phyloP scores from a whole-genome alignment of 2,797 vertebrate genomes.

The Macroramphosus scolopax region DNA sequence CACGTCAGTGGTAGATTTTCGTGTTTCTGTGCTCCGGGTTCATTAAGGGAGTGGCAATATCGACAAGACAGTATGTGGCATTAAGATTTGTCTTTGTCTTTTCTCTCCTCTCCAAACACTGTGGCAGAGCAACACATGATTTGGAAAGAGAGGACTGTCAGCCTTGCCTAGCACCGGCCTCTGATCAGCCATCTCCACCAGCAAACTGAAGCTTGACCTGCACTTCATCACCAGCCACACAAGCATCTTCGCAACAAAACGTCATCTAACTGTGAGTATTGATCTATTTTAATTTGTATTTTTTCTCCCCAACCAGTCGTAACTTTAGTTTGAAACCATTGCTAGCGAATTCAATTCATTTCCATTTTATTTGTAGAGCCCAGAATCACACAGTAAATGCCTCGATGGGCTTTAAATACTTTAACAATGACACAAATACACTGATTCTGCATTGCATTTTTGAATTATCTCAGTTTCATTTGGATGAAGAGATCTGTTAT shows the following conservation, averaged over 20 bases:
- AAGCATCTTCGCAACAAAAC: slow-evolving; percentile 69
- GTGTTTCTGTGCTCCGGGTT: slow-evolving; percentile 60
- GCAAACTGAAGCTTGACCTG: slow-evolving; percentile 73
- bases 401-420: too few species aligned
- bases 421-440: background rate
- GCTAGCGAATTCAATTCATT: too few species aligned
- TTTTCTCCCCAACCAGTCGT: too few species aligned
- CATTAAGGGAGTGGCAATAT: slow-evolving; percentile 75
- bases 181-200: slow-evolving; percentile 75
- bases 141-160: slow-evolving; percentile 74
- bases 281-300: too few species aligned
- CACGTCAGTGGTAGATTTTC: slow-evolving; percentile 51
- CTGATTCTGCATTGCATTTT: slow-evolving; percentile 23
- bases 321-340: too few species aligned
- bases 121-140: slow-evolving; percentile 74
- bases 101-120: slow-evolving; percentile 57
- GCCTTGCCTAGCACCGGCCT: slow-evolving; percentile 73
- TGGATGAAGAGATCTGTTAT: slow-evolving; percentile 11
- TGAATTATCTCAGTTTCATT: background rate
- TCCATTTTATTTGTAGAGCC: too few species aligned
- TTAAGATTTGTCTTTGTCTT: slow-evolving; percentile 75
- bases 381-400: too few species aligned
- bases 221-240: slow-evolving; percentile 74
- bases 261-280: slow-evolving; percentile 76
- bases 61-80: slow-evolving; percentile 66